Base-by-base conservation (phyloP, 1,140 invertebrate genomes). In the Caligus rogercresseyi region DNA sequence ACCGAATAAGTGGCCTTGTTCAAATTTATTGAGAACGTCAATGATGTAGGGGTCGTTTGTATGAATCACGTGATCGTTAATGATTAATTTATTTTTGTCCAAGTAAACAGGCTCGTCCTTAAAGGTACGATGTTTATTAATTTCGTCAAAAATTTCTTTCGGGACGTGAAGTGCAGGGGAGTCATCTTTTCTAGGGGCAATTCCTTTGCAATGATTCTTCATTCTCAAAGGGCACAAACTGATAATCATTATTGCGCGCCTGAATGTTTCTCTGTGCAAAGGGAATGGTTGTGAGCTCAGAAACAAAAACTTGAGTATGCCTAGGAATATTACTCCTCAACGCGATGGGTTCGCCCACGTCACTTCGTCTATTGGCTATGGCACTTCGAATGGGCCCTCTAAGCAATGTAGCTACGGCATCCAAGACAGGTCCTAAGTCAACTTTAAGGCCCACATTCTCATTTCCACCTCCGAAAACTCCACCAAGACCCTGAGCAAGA, bases 301-400 rank as follows among this genome's bases (percentile, higher is more conserved):
- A 18, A 21, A n/a, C 31, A 55, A 18, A 26, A 19, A 62, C 52
- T 62, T 26, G 24, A 16, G 31, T 43, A 43, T 43, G 31, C n/a
- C 31, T 43, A 11, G 31, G 31, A 43, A 43, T 43, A 43, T 43
- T 43, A 11, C n/a, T n/a, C 31, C 31, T 7, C 7, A n/a, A 43
- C n/a, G 31, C n/a, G n/a, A 7, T 43, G n/a, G n/a, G n/a, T 7
- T 43, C 31, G 7, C n/a, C 31, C 7, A 43, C 31, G n/a, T 56
- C 24, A 19, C 23, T 63, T 63, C 61, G 18, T 24, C 61, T 16
- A 63, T 63, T 63, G 2, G 61, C 61, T n/a, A 63, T 63, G 14
- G 61, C 61, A 26, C 61, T 63, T 63, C 61, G 18, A 23, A 63
- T 63, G 15, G 61, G 61, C 1, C 61, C 61, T 25, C 61, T 11